Percentiles rank a stretch among this genome's conserved stretches.
Evolutionary conservation across 2,888 invertebrate species (phyloP).

Genomic region (Amphipoea lucens): DNA sequence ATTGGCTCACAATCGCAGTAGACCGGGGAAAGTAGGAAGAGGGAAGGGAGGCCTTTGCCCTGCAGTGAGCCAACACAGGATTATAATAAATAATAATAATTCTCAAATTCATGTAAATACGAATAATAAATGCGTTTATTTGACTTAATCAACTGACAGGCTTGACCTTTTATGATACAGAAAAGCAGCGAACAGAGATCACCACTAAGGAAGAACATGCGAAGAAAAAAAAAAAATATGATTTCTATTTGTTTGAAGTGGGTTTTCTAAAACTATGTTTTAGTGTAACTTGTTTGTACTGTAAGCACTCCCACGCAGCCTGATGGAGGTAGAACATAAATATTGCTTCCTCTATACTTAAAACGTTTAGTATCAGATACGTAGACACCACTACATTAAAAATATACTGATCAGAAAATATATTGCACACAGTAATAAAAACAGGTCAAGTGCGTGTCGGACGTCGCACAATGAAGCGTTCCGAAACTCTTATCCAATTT

Average conservation of each 20-base stretch:
- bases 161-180: neutral
- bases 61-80: too few species aligned
- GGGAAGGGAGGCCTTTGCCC: too few species aligned
- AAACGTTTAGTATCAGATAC: neutral
- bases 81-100: too few species aligned
- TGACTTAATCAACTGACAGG: too few species aligned
- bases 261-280: neutral
- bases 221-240: neutral
- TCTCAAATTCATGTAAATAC: too few species aligned
- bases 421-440: neutral
- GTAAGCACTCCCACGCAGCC: constrained; percentile 9
- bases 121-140: too few species aligned
- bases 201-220: neutral
- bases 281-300: constrained; percentile 2
- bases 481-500: neutral
- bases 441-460: neutral
- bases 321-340: neutral
- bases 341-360: neutral
- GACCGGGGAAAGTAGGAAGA: too few species aligned
- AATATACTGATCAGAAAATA: neutral
- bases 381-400: neutral
- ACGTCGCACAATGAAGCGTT: neutral
- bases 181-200: neutral
- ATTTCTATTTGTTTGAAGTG: neutral
- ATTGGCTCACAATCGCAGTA: too few species aligned